These are phyloP conservation scores for Ornithorhynchus anatinus DNA, from an alignment of 2,113 vertebrate species.

Conservation along the genomic window DNA sequence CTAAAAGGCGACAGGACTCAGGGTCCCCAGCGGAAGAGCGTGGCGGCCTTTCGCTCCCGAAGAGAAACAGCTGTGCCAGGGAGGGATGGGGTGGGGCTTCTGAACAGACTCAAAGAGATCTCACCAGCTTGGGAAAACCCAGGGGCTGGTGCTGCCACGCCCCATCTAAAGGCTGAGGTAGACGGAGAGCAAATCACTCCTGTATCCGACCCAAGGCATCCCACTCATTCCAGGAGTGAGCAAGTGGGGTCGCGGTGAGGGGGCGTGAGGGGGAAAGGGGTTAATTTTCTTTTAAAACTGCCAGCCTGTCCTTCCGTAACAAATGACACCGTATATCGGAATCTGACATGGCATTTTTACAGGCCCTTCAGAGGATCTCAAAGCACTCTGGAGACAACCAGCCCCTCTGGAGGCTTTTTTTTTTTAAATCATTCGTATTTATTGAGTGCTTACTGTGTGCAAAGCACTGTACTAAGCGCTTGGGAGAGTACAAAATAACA, in stretches of 20 bases:
- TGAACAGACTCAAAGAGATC: not conserved
- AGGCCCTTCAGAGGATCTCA: not conserved
- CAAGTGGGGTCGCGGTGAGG: too few relatives aligned
- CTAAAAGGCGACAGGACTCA: too few relatives aligned
- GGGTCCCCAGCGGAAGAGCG: too few relatives aligned
- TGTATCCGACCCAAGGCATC: too few relatives aligned
- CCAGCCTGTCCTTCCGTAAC: too few relatives aligned
- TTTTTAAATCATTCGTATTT: too few relatives aligned
- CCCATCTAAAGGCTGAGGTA: not conserved
- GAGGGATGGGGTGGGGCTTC: not conserved
- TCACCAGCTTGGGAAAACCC: not conserved
- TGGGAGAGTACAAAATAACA: too few relatives aligned
- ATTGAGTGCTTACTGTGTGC: too few relatives aligned
- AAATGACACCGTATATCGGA: too few relatives aligned
- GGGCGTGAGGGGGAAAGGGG: too few relatives aligned
- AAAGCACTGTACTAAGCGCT: too few relatives aligned
- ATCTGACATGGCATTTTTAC: not conserved
- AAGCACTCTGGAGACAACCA: accelerated
- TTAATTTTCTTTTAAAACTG: too few relatives aligned
- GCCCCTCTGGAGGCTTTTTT: accelerated
- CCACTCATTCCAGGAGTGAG: accelerated
- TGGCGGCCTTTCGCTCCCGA: not conserved
- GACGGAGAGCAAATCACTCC: accelerated
- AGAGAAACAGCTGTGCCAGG: not conserved
- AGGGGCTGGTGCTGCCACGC: not conserved